Base-by-base conservation (phyloP, 2,888 invertebrate genomes). In the Sphinx pinastri region DNA sequence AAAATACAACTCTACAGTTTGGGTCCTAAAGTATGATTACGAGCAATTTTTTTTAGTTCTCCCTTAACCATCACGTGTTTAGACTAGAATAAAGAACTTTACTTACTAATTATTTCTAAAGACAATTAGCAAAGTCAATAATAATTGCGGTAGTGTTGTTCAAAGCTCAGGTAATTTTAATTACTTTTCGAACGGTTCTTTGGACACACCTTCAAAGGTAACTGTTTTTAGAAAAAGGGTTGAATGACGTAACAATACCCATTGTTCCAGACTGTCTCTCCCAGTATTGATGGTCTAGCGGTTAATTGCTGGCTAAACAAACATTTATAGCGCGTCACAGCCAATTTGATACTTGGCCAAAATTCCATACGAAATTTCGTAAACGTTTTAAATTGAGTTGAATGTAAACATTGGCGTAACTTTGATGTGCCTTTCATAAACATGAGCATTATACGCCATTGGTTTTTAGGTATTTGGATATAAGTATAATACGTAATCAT, bases 261-360 rank as follows among this genome's bases (percentile, higher is more conserved):
- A 79, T 86, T 85, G 84, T 85, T 73, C 68, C 11, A 45, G 38
- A 19, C 75, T 76, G 77, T 76, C 78, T 78, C 72, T 75, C 78
- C 74, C 76, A 82, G 83, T 87, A 84, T 87, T 85, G 82, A 80
- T 77, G 77, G 78, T 76, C 77, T 77, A 80, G 84, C 77, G 85
- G 86, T 87, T 88, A 86, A 87, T 89, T 88, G 84, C 80, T 77
- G 77, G 82, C 76, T 85, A 85, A 89, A 89, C 85, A 90, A 81
- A 84, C 74, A 69, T 69, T 69, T 67, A 54, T 67, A 71, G 47
- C 11, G 13, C 10, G 69, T 67, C 45, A 11, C 16, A 67, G 47
- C 4, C n/a, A n/a, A 67, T 54, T 71, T 71, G 71, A 69, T 69
- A 49, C 52, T 71, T 49, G 63, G 63, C 63, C 63, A 63, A 63